Evolutionary conservation across 2,113 vertebrate species (phyloP), one percentile per base, ranked within the genome.

Genomic region (Anarhynchus alexandrinus): DNA sequence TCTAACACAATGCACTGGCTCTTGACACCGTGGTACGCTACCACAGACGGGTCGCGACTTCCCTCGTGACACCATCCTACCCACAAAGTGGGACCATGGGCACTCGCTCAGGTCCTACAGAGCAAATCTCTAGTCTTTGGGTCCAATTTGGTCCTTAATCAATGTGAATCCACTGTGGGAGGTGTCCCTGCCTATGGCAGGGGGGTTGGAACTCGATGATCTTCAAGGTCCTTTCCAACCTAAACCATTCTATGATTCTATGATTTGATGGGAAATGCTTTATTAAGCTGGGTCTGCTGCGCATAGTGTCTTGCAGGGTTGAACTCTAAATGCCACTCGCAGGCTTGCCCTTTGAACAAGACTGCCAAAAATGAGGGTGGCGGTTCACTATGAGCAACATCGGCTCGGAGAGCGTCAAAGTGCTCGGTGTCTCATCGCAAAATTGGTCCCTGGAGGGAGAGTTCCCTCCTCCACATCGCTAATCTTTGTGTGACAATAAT

Each of bases 61-160:
- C 43, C 71, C 36, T 43, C 1, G 1, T 34, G 57, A 52, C 43
- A 11, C 58, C 36, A 3, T 34, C 69, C 70, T 29, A 22, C 32
- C 18, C 30, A 38, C 26, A 6, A 12, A 23, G 16, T 5, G 36
- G 43, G 23, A 54, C 43, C 12, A 11, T 0, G 20, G 40, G 23
- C 34, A 7, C 17, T 58, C 11, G 2, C 11, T n/a, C 34, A 11
- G 55, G 10, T 55, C 73, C 70, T 27, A 3, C 38, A 18, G 30
- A 30, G 11, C 36, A 10, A 23, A 20, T 1, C 58, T 29, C 73
- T 70, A 34, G 40, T 9, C 55, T 54, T 8, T 10, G 51, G n/a
- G 13, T 80, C 66, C 26, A 3, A 2, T 13, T 3, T 30, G 12
- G 51, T 5, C 23, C 34, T 38, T 5, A 9, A 7, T 0, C 5